These are phyloP conservation scores for Microplitis deprimator DNA, from an alignment of 2,888 invertebrate species.

Conservation along the genomic window DNA sequence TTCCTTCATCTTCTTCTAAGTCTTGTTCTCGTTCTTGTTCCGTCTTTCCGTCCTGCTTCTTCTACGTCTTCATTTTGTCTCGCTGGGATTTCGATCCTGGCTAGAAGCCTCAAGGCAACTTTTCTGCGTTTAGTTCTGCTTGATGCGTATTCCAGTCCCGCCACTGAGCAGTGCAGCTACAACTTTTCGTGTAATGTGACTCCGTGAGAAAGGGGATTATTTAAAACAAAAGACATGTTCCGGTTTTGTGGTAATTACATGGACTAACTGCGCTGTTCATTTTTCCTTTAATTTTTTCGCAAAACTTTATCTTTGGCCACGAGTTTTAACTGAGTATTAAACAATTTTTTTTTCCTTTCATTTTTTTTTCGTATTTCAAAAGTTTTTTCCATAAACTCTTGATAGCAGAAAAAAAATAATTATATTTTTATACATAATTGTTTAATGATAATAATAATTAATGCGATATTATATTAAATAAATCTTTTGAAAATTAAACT, in stretches of 20 bases:
- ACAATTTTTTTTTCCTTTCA: too few species aligned
- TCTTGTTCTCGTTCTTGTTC: conserved; percentile 13
- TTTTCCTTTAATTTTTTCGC: too few species aligned
- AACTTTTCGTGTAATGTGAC: neutral
- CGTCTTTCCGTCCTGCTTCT: neutral
- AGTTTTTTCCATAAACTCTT: too few species aligned
- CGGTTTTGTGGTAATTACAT: neutral
- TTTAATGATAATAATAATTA: neutral
- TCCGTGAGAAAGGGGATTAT: neutral
- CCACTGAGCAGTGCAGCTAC: neutral
- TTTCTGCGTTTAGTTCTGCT: neutral
- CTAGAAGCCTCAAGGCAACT: neutral
- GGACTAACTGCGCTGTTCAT: neutral
- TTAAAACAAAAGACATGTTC: neutral
- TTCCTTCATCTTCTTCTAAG: neutral
- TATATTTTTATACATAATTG: neutral
- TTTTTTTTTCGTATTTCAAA: too few species aligned
- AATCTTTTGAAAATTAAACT: neutral
- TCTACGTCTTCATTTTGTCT: neutral
- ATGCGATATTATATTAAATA: neutral
- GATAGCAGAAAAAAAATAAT: too few species aligned
- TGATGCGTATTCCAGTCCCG: neutral
- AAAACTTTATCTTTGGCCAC: too few species aligned
- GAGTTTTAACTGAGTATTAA: too few species aligned
- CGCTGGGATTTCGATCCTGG: neutral